Evolutionary conservation across 2,113 vertebrate genomes (phyloP).

Genomic region (Ptilorrhoa leucosticta): DNA sequence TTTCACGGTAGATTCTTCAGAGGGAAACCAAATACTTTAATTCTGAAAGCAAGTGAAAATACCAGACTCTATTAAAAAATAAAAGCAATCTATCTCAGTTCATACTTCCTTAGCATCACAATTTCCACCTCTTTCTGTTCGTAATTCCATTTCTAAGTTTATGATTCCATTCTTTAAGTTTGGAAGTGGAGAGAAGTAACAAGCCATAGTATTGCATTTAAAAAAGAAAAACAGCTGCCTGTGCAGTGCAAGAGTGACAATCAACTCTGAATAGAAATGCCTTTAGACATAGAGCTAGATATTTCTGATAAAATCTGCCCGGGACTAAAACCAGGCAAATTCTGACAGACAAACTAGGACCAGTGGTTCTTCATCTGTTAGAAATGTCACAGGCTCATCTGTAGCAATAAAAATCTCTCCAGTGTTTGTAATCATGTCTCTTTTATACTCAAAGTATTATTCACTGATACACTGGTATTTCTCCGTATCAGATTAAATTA

Average conservation of each 20-base stretch:
- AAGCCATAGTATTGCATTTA: not conserved
- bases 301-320: not conserved
- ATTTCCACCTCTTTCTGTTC: not conserved
- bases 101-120: not conserved
- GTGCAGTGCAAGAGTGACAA: not conserved
- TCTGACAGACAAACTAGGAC: not conserved
- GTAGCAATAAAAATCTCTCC: not conserved
- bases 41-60: not conserved
- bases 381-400: not conserved
- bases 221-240: not conserved
- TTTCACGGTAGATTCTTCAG: not conserved
- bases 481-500: not conserved
- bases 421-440: not conserved
- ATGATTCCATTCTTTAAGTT: not conserved
- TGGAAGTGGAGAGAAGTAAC: not conserved
- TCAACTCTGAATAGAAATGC: not conserved
- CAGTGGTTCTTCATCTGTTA: not conserved
- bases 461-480: not conserved
- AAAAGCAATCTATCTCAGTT: not conserved
- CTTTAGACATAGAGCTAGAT: not conserved
- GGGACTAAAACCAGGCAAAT: not conserved
- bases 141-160: not conserved
- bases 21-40: not conserved
- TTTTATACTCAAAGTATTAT: not conserved
- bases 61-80: not conserved